phyloP scores from a whole-genome alignment of 2,888 invertebrate species.

The Caenorhabditis macrosperma region DNA sequence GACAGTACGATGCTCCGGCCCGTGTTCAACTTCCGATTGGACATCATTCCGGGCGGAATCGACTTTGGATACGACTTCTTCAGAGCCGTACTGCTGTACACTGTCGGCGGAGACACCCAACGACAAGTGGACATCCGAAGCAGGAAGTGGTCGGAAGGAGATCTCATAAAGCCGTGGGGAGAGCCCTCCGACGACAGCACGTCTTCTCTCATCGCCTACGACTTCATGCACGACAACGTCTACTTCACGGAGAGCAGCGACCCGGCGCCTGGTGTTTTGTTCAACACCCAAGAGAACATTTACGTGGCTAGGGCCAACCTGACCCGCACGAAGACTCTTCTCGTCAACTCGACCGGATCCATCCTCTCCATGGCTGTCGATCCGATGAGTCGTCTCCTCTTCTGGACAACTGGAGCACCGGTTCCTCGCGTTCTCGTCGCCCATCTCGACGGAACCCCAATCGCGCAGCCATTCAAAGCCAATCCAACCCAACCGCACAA shows the following conservation, averaged over 20 bases:
- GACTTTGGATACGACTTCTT: constrained; percentile 27
- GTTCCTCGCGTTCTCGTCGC: constrained; percentile 34
- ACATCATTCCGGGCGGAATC: constrained; percentile 32
- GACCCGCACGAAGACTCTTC: constrained; percentile 15
- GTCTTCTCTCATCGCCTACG: constrained; percentile 20
- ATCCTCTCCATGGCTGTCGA: constrained; percentile 35
- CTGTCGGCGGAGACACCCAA: not conserved
- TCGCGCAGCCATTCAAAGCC: constrained; percentile 18
- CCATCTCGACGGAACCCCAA: constrained; percentile 45
- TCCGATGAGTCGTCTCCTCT: constrained; percentile 28
- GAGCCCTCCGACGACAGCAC: constrained; percentile 23
- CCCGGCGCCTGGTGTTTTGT: not conserved
- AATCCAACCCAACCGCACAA: constrained; percentile 19
- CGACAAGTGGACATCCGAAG: constrained; percentile 13
- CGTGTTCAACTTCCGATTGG: constrained; percentile 22
- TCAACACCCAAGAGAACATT: constrained; percentile 37
- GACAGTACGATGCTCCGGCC: constrained; percentile 4
- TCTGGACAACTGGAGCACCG: constrained; percentile 33
- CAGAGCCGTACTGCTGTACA: constrained; percentile 22
- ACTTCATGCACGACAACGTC: constrained; percentile 44
- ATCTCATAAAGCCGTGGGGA: constrained; percentile 17
- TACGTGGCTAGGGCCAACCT: constrained; percentile 10
- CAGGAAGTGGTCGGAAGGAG: constrained; percentile 30
- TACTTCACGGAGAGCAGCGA: constrained; percentile 36
- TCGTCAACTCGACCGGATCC: constrained; percentile 48